These are phyloP conservation scores for Pocillopora damicornis DNA, from an alignment of 64 coral and sea anemone species.

Conservation along the genomic window DNA sequence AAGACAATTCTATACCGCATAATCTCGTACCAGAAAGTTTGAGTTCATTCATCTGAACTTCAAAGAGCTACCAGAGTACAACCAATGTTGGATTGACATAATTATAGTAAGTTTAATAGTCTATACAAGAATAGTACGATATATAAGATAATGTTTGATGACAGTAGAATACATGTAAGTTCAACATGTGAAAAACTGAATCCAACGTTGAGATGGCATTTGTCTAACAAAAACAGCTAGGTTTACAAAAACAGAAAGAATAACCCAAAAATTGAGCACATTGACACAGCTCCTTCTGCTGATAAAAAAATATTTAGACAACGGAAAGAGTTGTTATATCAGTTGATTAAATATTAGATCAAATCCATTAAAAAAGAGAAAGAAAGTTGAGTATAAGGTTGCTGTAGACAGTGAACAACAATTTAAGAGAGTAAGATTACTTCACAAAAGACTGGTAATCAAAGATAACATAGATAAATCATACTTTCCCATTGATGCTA, in stretches of 20 bases:
- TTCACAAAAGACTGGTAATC: too few relatives aligned
- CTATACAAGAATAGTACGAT: conserved; percentile 39
- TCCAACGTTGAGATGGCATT: conserved; percentile 14
- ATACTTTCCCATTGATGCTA: too few relatives aligned
- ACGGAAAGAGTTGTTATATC: conserved; percentile 39
- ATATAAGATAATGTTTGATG: conserved; percentile 31
- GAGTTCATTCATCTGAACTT: conserved; percentile 16
- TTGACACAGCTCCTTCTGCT: conserved; percentile 17
- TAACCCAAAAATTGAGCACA: conserved; percentile 2
- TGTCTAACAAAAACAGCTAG: conserved; percentile 26
- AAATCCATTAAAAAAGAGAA: too few relatives aligned
- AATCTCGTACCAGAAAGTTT: conserved; percentile 18
- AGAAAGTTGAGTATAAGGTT: too few relatives aligned
- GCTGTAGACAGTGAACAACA: too few relatives aligned
- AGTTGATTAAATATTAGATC: too few relatives aligned
- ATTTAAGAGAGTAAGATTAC: too few relatives aligned
- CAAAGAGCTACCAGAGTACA: not conserved
- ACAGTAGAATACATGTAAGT: not conserved
- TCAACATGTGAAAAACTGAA: conserved; percentile 42
- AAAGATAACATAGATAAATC: too few relatives aligned
- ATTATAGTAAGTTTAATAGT: conserved; percentile 33
- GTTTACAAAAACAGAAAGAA: conserved; percentile 22
- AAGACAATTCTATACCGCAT: conserved; percentile 28
- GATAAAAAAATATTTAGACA: conserved; percentile 38
- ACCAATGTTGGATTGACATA: not conserved